Evolutionary conservation across 2,797 vertebrate species (phyloP), one percentile per base, ranked within the genome.

Genomic region (Anguilla marmorata): DNA sequence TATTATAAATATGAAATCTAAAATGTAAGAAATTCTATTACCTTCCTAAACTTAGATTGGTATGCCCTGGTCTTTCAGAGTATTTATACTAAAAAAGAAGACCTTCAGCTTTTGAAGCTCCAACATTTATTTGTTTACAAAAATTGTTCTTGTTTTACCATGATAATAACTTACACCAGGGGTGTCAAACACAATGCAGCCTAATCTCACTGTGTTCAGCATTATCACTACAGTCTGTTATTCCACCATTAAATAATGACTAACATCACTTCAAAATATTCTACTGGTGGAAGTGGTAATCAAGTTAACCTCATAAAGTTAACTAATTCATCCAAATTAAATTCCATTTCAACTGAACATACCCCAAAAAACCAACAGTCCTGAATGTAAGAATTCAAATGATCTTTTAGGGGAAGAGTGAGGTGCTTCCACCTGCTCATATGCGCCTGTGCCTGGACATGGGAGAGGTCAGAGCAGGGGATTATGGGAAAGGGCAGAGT

Each of bases 401-500:
- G 50, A 82, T 82, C 45, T 82, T 24, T 48, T 9, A 21, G 1
- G 24, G 45, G 8, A n/a, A n/a, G 5, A n/a, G 45, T 50, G 6
- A 9, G 16, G 9, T 24, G 79, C 30, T 82, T 33, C 79, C 12
- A 16, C 76, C 7, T 9, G 14, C 79, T 80, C 37, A 41, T 80
- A 9, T 33, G 79, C n/a, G 41, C 50, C 45, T 50, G 79, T 50
- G 41, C 50, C 45, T 50, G 45, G 79, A 82, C 56, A 27, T 33
- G 54, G 48, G 54, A 41, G 84, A 85, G 84, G 84, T 85, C 84
- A 85, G 30, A 63, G 84, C 14, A 85, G 84, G 58, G 21, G 76
- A 83, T 56, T 88, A 56, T 88, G 87, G 85, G 88, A 56, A 84
- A 89, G 88, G 88, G 83, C 85, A 86, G 30, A 48, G 85, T 21